Evolutionary conservation across 2,797 vertebrate genomes (phyloP), one percentile per base, ranked within the genome.

Genomic region (Rachycentron canadum): DNA sequence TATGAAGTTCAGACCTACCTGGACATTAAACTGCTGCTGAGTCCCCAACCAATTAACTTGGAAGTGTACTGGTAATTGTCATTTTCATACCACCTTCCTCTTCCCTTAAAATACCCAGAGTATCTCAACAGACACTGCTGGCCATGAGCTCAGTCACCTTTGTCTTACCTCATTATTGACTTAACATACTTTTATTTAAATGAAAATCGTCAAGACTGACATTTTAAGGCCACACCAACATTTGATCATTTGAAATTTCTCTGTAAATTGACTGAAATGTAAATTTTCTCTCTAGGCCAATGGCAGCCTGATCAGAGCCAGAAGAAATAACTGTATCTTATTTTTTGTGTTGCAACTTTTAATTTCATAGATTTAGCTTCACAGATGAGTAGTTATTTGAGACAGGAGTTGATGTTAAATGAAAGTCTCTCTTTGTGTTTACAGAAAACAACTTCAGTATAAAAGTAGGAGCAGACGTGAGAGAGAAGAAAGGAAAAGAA

Each of bases 31-130:
- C 71, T 45, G 28, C 72, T 25, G 72, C 53, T 17, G 36, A 65
- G 71, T 71, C 53, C 63, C 70, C 32, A 57, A 73, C 67, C 76
- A 86, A 80, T 88, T 84, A 83, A 76, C 71, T 70, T 41, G 17
- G 62, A 64, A n/a, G 43, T 71, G 43, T 65, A 30, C 57, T 28
- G 55, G 43, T 81, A 77, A 86, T 84, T 80, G 79, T 52, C 70
- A 75, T 61, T 19, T 88, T 76, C 45, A 57, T 26, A 61, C 47
- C 52, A 32, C 30, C n/a, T 49, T 67, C 12, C 8, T 41, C 34
- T 53, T 21, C 6, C 11, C 57, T n/a, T n/a, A n/a, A n/a, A n/a
- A n/a, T n/a, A n/a, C 32, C 32, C 32, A 3, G 32, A 32, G 32
- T 7, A 32, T 32, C 32, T 32, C 32, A 3, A 32, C 7, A 32